Conservation (phyloP, 2,113 vertebrate genomes). For the Zosterops borbonicus region DNA sequence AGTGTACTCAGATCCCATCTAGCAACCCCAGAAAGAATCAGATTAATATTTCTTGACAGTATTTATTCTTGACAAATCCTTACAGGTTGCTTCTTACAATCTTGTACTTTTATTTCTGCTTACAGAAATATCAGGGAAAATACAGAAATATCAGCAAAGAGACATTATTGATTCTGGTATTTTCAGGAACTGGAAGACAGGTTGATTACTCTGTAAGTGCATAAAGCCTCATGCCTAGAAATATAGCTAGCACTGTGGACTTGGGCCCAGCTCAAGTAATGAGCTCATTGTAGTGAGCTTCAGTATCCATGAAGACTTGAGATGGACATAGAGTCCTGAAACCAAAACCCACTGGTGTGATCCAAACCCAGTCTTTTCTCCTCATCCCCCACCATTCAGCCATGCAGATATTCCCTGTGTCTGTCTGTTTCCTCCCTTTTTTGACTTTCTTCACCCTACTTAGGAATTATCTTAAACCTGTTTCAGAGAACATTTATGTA, state of each 20-base stretch:
- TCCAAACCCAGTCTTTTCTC: neutral
- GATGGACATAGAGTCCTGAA: neutral
- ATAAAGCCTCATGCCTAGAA: neutral
- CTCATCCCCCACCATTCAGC: neutral
- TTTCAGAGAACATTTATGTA: neutral
- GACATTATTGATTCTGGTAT: neutral
- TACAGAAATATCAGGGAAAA: neutral
- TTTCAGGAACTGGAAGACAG: neutral
- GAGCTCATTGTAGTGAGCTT: neutral
- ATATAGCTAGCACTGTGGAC: accelerated
- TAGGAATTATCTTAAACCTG: neutral
- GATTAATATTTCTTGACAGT: neutral
- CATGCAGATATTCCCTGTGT: neutral
- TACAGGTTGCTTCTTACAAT: neutral
- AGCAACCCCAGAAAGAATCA: neutral
- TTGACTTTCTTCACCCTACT: neutral
- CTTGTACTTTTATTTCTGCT: neutral
- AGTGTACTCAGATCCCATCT: neutral
- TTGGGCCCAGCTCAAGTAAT: neutral
- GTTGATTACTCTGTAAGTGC: neutral
- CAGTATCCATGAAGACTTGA: neutral
- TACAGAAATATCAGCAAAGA: too few relatives aligned
- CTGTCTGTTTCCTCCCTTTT: neutral
- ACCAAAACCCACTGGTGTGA: neutral
- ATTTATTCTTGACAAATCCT: neutral